Percentiles rank a stretch among this genome's conserved stretches.
These are phyloP conservation scores for Nemurella pictetii DNA, from an alignment of 2,888 invertebrate genomes.

Conservation along the genomic window DNA sequence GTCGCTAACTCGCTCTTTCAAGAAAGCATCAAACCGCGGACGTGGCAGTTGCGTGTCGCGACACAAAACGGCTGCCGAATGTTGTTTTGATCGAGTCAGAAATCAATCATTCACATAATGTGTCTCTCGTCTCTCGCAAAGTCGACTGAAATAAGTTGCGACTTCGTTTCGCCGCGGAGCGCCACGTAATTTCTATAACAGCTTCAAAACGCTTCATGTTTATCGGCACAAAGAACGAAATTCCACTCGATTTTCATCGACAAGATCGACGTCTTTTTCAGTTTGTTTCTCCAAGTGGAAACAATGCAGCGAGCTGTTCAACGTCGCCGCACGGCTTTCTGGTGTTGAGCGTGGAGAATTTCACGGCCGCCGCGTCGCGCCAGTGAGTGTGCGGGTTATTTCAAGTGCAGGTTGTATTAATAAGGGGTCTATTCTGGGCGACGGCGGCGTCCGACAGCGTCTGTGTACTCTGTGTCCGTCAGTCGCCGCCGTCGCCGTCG, in stretches of 20 bases:
- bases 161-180: not conserved
- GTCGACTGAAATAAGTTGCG: not conserved
- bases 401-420: not conserved
- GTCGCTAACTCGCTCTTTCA: not conserved
- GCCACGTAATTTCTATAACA: not conserved
- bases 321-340: not conserved
- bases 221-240: not conserved
- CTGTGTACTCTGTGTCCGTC: not conserved
- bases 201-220: not conserved
- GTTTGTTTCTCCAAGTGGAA: not conserved
- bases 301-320: not conserved
- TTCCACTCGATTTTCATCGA: not conserved
- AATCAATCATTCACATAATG: not conserved
- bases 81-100: not conserved
- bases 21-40: not conserved
- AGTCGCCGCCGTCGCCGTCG: no score
- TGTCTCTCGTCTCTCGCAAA: not conserved
- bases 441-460: no score
- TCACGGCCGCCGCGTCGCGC: not conserved
- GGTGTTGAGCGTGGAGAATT: not conserved
- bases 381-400: not conserved
- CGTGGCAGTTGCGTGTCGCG: not conserved
- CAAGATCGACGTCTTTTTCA: not conserved
- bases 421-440: not conserved
- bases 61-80: not conserved